Conservation (phyloP, 2,888 invertebrate genomes). For the Troglohyphantes excavatus region DNA sequence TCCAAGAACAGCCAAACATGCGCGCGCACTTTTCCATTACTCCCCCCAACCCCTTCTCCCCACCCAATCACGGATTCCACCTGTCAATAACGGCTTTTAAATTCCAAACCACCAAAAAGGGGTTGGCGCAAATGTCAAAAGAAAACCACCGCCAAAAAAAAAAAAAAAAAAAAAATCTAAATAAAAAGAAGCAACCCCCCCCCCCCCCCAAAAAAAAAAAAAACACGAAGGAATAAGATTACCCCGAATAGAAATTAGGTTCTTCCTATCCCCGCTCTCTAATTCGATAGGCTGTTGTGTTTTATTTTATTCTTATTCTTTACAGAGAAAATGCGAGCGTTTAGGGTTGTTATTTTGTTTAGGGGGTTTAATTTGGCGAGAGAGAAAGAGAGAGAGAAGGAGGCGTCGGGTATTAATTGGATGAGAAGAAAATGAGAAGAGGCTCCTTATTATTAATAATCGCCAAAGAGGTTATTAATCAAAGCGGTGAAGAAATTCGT, state of each 20-base stretch:
- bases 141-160: conserved; percentile 48
- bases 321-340: conserved; percentile 6
- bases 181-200: conserved; percentile 3
- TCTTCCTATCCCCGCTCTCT: conserved; percentile 42
- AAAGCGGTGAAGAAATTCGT: conserved; percentile 30
- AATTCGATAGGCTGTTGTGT: conserved; percentile 61
- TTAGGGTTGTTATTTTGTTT: conserved; percentile 70
- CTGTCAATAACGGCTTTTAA: conserved; percentile 79
- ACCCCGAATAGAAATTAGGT: conserved; percentile 75
- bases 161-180: conserved; percentile 1
- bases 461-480: conserved; percentile 32
- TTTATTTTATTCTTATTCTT: conserved; percentile 56
- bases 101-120: conserved; percentile 68
- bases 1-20: conserved; percentile 53
- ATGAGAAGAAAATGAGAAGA: conserved; percentile 41
- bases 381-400: background rate
- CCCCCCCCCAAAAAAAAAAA: too few relatives aligned
- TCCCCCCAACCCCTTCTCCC: conserved; percentile 29
- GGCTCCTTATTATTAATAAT: conserved; percentile 62
- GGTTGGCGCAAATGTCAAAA: conserved; percentile 70
- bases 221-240: conserved; percentile 70
- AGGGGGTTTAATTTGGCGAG: conserved; percentile 51
- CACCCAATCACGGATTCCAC: conserved; percentile 67
- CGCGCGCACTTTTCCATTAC: conserved; percentile 64
- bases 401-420: conserved; percentile 76